phyloP scores from a whole-genome alignment of 2,888 invertebrate species.

The Melolontha melolontha region DNA sequence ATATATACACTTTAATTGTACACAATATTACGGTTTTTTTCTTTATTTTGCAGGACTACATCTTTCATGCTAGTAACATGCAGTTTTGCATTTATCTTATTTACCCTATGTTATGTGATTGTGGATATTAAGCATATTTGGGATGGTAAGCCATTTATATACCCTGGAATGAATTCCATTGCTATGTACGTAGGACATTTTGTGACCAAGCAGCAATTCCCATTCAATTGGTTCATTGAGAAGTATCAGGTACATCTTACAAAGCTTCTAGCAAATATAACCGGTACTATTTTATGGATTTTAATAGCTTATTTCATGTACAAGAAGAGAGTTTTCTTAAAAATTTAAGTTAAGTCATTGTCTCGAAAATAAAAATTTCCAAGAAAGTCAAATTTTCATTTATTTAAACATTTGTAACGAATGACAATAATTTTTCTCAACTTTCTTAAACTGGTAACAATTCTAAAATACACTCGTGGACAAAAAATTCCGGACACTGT shows the following conservation, averaged over 20 bases:
- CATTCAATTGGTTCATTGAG: slow-evolving; percentile 67
- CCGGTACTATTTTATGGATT: slow-evolving; percentile 88
- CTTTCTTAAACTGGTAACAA: too few relatives aligned
- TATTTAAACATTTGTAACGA: too few relatives aligned
- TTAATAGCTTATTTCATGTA: slow-evolving; percentile 82
- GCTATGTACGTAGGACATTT: slow-evolving; percentile 89
- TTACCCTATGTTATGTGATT: slow-evolving; percentile 80
- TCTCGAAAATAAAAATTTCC: too few relatives aligned
- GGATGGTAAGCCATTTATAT: slow-evolving; percentile 90
- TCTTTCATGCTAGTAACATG: slow-evolving; percentile 89
- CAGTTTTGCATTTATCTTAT: slow-evolving; percentile 79
- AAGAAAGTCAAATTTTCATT: too few relatives aligned
- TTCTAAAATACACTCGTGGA: too few relatives aligned
- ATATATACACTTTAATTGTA: too few relatives aligned
- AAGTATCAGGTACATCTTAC: slow-evolving; percentile 72
- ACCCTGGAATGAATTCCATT: slow-evolving; percentile 93
- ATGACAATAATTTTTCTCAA: too few relatives aligned
- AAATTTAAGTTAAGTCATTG: slow-evolving; percentile 69
- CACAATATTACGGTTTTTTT: too few relatives aligned
- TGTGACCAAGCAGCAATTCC: slow-evolving; percentile 80
- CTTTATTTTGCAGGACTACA: slow-evolving; percentile 78
- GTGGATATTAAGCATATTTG: slow-evolving; percentile 82
- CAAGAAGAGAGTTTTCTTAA: slow-evolving; percentile 78
- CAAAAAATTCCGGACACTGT: too few relatives aligned
- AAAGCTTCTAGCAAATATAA: slow-evolving; percentile 78